Base-by-base conservation (phyloP, 2,113 vertebrate genomes). In the Ctenomys sociabilis region DNA sequence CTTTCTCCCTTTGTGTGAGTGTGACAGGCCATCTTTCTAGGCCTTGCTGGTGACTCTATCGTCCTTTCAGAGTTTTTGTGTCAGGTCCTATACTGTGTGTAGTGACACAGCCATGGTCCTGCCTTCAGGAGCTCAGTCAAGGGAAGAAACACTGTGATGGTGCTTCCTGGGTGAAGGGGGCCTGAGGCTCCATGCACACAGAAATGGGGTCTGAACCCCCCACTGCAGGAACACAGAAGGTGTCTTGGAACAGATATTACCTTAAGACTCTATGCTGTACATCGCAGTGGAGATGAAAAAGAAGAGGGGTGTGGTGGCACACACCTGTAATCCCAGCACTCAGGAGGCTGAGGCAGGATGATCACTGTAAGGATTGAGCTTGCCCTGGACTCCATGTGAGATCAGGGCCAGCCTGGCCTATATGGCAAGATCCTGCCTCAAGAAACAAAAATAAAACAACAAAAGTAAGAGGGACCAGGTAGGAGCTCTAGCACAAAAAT, bases 31-130 rank as follows among this genome's bases (percentile, higher is more conserved):
- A 5, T 66, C 88, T 43, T 22, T 85, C 84, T 52, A 73, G 52
- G n/a, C 26, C 19, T 5, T 78, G 35, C 90, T 49, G 32, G 59
- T 24, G 73, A 70, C 63, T 30, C 75, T 63, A 32, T 49, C 26
- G 72, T 80, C 85, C 68, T 88, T 73, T 75, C 68, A 92, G 80
- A 68, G 63, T 35, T 88, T n/a, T 88, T 43, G 68, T 63, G 16
- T n/a, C 5, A 35, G 32, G 54, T 26, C 84, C 45, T 54, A 30
- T n/a, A 5, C 49, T 52, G 80, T 6, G 64, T 59, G 22, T 61
- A 4, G 1, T 6, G 35, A 63, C 30, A 19, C 28, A 12, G 52
- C 63, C 10, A 2, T 1, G 28, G 49, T 64, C n/a, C 40, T 45
- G 49, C 14, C 68, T 28, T 19, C 2, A 2, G 85, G 81, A 40